Conservation (phyloP, 2,113 vertebrate genomes). For the Heterotilapia buettikoferi region DNA sequence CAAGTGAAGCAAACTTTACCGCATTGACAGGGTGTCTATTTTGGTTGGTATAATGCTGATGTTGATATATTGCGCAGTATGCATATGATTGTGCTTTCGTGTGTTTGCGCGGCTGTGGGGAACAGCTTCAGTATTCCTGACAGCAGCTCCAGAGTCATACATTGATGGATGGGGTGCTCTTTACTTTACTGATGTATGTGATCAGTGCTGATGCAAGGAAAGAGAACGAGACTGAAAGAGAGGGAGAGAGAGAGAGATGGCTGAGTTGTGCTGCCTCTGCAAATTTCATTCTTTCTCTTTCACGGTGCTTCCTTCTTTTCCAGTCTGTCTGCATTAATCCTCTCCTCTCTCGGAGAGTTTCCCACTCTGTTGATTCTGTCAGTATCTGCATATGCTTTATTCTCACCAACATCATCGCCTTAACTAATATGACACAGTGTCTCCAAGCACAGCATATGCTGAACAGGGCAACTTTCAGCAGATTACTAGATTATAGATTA, state of each 20-base stretch:
- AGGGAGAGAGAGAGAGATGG: neutral
- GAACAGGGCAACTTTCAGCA: slow-evolving; percentile 51
- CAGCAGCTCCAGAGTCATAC: slow-evolving; percentile 30
- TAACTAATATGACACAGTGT: slow-evolving; percentile 54
- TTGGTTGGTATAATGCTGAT: neutral
- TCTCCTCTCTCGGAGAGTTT: slow-evolving; percentile 38
- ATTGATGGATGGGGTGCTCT: slow-evolving; percentile 64
- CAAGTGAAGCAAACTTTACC: neutral
- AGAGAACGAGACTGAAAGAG: neutral
- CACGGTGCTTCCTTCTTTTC: neutral
- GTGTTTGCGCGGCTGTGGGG: neutral
- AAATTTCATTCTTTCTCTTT: slow-evolving; percentile 40
- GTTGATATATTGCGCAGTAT: neutral
- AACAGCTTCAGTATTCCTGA: slow-evolving; percentile 50
- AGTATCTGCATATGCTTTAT: slow-evolving; percentile 59
- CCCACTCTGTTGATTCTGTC: slow-evolving; percentile 50
- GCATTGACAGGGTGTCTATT: neutral
- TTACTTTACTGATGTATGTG: slow-evolving; percentile 63
- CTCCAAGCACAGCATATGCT: slow-evolving; percentile 52
- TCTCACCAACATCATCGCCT: slow-evolving; percentile 43
- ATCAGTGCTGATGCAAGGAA: slow-evolving; percentile 67
- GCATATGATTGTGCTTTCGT: neutral
- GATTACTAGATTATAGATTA: slow-evolving; percentile 68
- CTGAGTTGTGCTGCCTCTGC: slow-evolving; percentile 54
- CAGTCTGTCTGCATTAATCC: slow-evolving; percentile 59